Evolutionary conservation across 1,140 invertebrate species (phyloP), one percentile per base, ranked within the genome.

Genomic region (Archegozetes longisetosus): DNA sequence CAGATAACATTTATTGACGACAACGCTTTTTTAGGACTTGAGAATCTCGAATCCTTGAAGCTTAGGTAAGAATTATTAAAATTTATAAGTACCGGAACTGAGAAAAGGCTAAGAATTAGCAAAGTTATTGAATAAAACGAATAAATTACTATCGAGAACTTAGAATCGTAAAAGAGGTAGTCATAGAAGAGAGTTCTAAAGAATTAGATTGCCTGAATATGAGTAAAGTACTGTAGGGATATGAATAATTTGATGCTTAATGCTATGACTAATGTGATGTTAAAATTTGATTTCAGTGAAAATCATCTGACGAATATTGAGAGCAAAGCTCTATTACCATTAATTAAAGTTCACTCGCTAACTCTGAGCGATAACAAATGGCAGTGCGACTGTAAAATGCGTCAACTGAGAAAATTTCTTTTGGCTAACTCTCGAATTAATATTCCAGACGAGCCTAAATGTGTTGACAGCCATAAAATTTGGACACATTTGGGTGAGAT

Each of bases 301-400:
- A 77, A 78, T 2, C 70, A 78, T 62, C 75, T 92, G 58, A 78
- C 76, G 17, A 80, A 76, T 64, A 78, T 87, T 62, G 74, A 82
- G 20, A 72, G 74, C 40, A 75, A 79, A 61, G 80, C 84, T 61
- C 74, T 88, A 24, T 82, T 83, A 1, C 78, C 80, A 58, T 75
- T 88, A 3, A 70, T 78, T 50, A 80, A 78, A 60, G 71, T 88
- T 26, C 83, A 86, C 64, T 84, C 82, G 6, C 69, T 88, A 46
- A 82, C 85, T 66, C 69, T 88, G 25, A 78, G 82, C 14, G 77
- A 77, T 29, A 88, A 88, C 70, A 82, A 81, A 0, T 88, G 85
- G 85, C 82, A 86, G 68, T 88, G 85, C 70, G 81, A 83, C 29
- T 89, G 86, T 70, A 73, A 74, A n/a, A 69, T 88, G 22, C 74